Percentiles rank a stretch among this genome's conserved stretches.
Conservation (phyloP, 2,888 invertebrate genomes). For the Drosophila neotestacea region DNA sequence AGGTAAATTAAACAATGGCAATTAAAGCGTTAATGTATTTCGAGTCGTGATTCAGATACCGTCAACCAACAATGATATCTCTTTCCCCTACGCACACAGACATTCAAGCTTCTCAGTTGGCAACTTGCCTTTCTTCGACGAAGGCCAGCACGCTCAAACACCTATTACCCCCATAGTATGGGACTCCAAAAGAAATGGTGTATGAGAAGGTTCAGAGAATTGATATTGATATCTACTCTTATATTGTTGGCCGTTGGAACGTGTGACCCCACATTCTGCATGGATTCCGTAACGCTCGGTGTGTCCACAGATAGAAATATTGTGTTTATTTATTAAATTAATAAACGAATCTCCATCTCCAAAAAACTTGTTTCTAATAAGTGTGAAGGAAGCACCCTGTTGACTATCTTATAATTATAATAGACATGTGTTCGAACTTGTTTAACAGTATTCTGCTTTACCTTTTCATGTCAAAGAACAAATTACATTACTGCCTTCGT, state of each 20-base stretch:
- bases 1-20: constrained; percentile 80
- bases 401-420: neutral
- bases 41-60: constrained; percentile 62
- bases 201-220: neutral
- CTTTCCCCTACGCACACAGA: neutral
- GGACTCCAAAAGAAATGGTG: neutral
- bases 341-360: constrained; percentile 14
- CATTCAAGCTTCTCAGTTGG: neutral
- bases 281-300: constrained; percentile 4
- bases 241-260: constrained; percentile 3
- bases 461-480: neutral
- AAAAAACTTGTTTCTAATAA: neutral
- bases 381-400: neutral
- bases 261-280: neutral
- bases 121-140: neutral
- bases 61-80: constrained; percentile 34
- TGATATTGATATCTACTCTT: constrained; percentile 13
- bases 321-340: constrained; percentile 33
- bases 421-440: neutral
- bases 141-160: constrained; percentile 12
- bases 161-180: neutral
- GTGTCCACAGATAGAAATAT: neutral
- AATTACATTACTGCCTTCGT: neutral
- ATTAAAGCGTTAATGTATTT: constrained; percentile 71
- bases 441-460: neutral